Evolutionary conservation across 1,140 invertebrate species (phyloP).

Genomic region (Trichonephila inaurata): DNA sequence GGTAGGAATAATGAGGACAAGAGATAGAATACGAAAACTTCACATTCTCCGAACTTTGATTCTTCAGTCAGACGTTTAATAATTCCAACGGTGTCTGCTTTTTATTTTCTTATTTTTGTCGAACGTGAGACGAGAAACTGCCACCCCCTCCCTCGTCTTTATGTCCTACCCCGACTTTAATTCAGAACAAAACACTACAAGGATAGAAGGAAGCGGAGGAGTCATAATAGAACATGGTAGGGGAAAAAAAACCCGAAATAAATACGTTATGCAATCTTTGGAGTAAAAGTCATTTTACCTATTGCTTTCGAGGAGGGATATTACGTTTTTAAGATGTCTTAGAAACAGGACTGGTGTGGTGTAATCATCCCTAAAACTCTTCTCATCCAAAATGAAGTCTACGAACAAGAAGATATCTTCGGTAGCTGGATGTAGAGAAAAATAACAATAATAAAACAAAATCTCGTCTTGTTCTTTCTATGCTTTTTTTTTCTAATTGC

Average conservation of each 20-base stretch:
- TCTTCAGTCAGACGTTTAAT: conserved; percentile 17
- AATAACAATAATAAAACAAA: neutral
- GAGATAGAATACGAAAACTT: neutral
- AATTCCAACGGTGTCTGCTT: conserved; percentile 5
- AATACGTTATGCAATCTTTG: neutral
- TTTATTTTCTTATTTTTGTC: conserved; percentile 31
- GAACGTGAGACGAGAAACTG: conserved; percentile 10
- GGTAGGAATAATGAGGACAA: conserved; percentile 15
- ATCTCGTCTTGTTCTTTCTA: neutral
- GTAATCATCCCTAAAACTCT: neutral
- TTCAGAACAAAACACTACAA: neutral
- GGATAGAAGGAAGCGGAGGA: neutral
- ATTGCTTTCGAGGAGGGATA: neutral
- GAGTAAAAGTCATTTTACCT: neutral
- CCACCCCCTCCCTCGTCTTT: neutral
- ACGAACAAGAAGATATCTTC: neutral
- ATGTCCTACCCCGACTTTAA: neutral
- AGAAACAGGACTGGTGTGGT: neutral
- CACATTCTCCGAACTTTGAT: neutral
- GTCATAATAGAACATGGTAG: too few relatives aligned
- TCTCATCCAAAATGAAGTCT: neutral
- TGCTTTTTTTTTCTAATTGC: neutral
- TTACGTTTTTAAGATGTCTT: neutral
- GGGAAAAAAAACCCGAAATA: neutral
- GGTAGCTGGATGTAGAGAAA: neutral